These are phyloP conservation scores for Campoletis sonorensis DNA, from an alignment of 1,140 invertebrate genomes.

Conservation along the genomic window DNA sequence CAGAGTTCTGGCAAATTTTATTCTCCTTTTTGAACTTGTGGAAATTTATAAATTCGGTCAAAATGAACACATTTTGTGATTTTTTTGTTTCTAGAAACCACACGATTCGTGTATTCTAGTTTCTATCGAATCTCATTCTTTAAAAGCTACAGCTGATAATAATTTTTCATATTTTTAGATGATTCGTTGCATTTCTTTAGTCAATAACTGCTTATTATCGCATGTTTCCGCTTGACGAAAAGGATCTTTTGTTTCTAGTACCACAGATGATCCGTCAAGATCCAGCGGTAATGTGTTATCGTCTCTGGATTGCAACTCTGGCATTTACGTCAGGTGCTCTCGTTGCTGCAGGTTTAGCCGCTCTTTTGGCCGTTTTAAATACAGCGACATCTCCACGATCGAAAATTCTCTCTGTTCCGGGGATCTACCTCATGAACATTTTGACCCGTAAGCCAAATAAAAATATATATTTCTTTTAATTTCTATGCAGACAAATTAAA, in stretches of 20 bases:
- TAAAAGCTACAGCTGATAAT: no score
- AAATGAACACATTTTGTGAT: no score
- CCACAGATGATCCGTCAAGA: slow-evolving; percentile 80
- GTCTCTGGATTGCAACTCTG: slow-evolving; percentile 85
- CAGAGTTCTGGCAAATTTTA: no score
- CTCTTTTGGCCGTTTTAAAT: slow-evolving; percentile 87
- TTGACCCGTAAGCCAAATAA: slow-evolving; percentile 80
- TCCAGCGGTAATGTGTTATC: slow-evolving; percentile 82
- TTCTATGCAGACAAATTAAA: neutral
- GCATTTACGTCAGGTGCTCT: slow-evolving; percentile 81
- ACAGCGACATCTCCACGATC: slow-evolving; percentile 85
- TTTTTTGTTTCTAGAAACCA: no score
- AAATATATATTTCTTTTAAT: slow-evolving; percentile 29
- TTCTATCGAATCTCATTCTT: no score
- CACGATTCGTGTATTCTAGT: no score
- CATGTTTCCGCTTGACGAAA: no score
- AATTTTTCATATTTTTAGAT: no score
- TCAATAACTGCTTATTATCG: no score
- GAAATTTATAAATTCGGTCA: no score
- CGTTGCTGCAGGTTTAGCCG: slow-evolving; percentile 82
- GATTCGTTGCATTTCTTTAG: no score
- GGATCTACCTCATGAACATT: slow-evolving; percentile 87
- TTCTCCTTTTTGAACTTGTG: no score
- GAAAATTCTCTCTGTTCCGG: slow-evolving; percentile 85
- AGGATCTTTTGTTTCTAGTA: slow-evolving; percentile 78